A percentile compares a stretch with the other conserved stretches of the same genome.
These are phyloP conservation scores for Tenualosa thibaudeaui DNA, from an alignment of 2,797 vertebrate genomes.

Conservation along the genomic window DNA sequence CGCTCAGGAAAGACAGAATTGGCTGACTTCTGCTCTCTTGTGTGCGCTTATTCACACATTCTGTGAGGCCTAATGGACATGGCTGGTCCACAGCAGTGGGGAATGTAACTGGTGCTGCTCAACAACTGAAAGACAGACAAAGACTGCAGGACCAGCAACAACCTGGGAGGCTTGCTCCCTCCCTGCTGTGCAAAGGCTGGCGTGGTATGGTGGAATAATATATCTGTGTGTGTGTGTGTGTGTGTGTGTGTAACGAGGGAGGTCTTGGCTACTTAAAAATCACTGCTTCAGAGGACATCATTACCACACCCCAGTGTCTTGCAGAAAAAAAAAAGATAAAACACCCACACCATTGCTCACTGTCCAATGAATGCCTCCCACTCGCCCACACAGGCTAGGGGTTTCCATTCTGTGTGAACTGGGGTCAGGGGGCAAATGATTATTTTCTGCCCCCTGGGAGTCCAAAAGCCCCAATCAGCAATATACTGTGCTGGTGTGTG, in stretches of 20 bases:
- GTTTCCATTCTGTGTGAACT: background rate
- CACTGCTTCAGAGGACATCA: background rate
- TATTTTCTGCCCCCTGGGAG: conserved; percentile 3
- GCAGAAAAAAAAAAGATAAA: background rate
- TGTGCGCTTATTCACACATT: background rate
- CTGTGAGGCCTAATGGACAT: background rate
- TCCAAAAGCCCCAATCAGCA: background rate
- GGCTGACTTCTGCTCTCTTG: conserved; percentile 13
- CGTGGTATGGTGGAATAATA: background rate
- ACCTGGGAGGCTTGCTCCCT: background rate
- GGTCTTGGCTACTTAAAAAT: background rate
- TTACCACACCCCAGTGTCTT: background rate
- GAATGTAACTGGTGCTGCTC: background rate
- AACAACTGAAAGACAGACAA: background rate
- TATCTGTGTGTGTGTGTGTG: background rate
- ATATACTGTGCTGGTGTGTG: background rate
- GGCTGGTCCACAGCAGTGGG: background rate
- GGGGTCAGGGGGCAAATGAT: conserved; percentile 12
- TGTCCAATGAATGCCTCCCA: background rate
- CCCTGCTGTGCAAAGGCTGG: background rate
- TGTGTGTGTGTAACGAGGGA: background rate
- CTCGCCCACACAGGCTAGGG: background rate
- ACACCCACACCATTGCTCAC: conserved; percentile 15
- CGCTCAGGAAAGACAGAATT: background rate
- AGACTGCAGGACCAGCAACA: background rate